Percentiles rank a stretch among this genome's conserved stretches.
phyloP scores from a whole-genome alignment of 2,888 invertebrate genomes.

The Folsomia candida region DNA sequence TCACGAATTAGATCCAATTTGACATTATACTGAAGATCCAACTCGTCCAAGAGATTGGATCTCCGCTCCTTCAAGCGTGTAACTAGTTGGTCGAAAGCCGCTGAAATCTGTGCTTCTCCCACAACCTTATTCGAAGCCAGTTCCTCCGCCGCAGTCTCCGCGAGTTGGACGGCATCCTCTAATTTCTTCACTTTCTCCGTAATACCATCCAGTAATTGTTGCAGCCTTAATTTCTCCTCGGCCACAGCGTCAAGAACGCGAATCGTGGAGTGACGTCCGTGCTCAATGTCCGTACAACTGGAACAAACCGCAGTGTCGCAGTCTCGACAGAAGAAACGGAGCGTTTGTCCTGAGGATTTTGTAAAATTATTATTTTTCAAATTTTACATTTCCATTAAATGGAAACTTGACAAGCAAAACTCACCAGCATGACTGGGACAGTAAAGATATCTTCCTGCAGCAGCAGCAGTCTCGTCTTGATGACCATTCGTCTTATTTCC shows the following conservation, averaged over 20 bases:
- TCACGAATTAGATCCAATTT: conserved; percentile 48
- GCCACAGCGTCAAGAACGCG: conserved; percentile 56
- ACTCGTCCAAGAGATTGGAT: conserved; percentile 42
- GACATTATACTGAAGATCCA: conserved; percentile 39
- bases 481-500: conserved; percentile 28
- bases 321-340: conserved; percentile 56
- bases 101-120: conserved; percentile 45
- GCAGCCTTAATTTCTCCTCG: conserved; percentile 53
- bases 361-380: too few relatives aligned
- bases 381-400: too few relatives aligned
- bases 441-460: conserved; percentile 47
- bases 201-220: conserved; percentile 50
- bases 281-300: conserved; percentile 57
- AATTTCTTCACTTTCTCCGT: conserved; percentile 51
- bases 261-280: conserved; percentile 56
- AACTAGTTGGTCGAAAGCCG: conserved; percentile 43
- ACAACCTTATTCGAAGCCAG: conserved; percentile 44
- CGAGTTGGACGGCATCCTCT: conserved; percentile 48
- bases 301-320: conserved; percentile 59
- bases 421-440: conserved; percentile 51
- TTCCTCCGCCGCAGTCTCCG: conserved; percentile 47
- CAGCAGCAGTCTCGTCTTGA: conserved; percentile 29
- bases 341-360: conserved; percentile 51
- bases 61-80: conserved; percentile 45
- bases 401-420: too few relatives aligned